Conservation (phyloP, 92 coral and sea anemone species). For the Scolanthus callimorphus region DNA sequence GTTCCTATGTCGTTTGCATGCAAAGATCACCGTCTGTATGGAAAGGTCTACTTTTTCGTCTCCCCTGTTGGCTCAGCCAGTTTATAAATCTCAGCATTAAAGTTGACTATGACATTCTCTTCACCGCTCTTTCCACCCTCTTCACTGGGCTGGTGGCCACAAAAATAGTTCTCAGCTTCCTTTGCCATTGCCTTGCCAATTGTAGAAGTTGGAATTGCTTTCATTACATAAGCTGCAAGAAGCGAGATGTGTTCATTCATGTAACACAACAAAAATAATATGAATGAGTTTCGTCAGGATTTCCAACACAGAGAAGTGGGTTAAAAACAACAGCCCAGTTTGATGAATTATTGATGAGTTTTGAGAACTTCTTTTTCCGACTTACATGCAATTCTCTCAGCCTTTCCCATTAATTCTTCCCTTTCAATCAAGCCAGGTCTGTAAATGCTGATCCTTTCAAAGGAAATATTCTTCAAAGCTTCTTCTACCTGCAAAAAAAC, state of each 20-base stretch:
- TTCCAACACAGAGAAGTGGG: no score
- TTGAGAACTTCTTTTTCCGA: neutral
- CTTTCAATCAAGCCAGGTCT: constrained; percentile 86
- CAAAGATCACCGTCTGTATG: no score
- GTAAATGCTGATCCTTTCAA: constrained; percentile 68
- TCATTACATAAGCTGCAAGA: constrained; percentile 56
- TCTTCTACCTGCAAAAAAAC: constrained; percentile 59
- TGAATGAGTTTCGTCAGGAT: no score
- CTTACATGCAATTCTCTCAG: constrained; percentile 74
- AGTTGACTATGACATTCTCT: neutral
- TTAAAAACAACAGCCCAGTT: no score
- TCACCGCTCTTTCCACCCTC: no score
- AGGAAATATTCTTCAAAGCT: constrained; percentile 64
- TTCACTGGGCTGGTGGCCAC: no score
- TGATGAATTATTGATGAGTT: no score
- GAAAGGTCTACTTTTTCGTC: neutral
- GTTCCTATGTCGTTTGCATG: no score
- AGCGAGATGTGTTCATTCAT: no score
- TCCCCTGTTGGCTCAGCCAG: neutral
- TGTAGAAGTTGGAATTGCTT: constrained; percentile 47
- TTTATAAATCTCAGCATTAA: neutral
- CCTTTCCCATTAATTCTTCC: constrained; percentile 59
- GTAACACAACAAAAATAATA: no score
- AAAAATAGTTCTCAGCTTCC: constrained; percentile 65
- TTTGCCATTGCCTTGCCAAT: constrained; percentile 75